Base-by-base conservation (phyloP, 2,888 invertebrate genomes). In the Sceliomorpha sp. region DNA sequence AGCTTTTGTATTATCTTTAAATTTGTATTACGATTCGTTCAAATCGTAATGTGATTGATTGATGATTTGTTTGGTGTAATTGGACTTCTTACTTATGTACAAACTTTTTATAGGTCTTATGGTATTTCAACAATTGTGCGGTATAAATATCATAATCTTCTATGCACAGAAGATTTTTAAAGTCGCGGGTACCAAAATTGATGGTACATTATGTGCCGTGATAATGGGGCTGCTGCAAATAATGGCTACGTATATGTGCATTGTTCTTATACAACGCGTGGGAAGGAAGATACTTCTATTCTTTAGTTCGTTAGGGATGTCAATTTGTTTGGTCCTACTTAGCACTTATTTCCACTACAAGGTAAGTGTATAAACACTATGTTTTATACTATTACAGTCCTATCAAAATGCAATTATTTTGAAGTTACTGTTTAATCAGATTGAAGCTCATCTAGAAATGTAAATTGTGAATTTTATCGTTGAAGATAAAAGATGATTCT, bases 261-360 rank as follows among this genome's bases (percentile, higher is more conserved):
- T 91, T 0, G 84, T 91, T 77, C 82, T 93, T 8, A 87, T 93
- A 12, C 94, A 93, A 77, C 89, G 89, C 36, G 88, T 90, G 0
- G 92, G 94, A 42, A 88, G 94, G 68, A 89, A 92, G 60, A 88
- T 92, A 5, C 88, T 94, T 6, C 88, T 95, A 0, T 78, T 96
- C 27, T 89, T 94, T 42, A 95, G 95, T 32, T 92, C 94, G 24
- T 80, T 91, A 12, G 90, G 93, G 10, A 95, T 95, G 93, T 91
- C 92, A 0, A 58, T 93, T 0, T 93, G 93, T 63, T 87, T 95
- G 56, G 59, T 89, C 8, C 75, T 87, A 6, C 81, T 92, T 27
- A 90, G 90, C 0, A 84, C 89, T 0, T 90, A 90, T 74, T 92
- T 91, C 64, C 78, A 81, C 45, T 62, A 88, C 2, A 48, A 70